A percentile compares a stretch with the other conserved stretches of the same genome.
Conservation (phyloP, 2,113 vertebrate species). For the Emberiza fucata region DNA sequence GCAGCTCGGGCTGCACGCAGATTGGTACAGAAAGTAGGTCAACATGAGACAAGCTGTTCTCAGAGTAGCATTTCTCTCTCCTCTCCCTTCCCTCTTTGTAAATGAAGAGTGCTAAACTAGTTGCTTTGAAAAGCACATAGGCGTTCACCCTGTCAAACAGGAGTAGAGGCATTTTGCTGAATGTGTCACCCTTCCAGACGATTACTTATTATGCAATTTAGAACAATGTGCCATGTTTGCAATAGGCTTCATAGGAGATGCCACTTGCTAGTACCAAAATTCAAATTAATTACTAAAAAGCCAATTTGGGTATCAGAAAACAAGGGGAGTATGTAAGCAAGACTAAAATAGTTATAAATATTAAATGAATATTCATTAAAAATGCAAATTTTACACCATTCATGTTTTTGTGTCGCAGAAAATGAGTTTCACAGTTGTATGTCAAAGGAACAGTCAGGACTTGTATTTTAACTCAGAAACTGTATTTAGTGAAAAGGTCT, state of each 20-base stretch:
- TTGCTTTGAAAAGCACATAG: not conserved
- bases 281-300: conserved; percentile 15
- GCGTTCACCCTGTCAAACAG: not conserved
- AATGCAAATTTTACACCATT: not conserved
- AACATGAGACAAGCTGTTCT: conserved; percentile 65
- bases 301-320: not conserved
- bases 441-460: conserved; percentile 17
- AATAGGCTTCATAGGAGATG: not conserved
- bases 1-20: conserved; percentile 43
- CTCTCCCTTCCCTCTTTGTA: conserved; percentile 40
- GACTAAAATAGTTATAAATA: conserved; percentile 34
- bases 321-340: not conserved
- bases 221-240: not conserved
- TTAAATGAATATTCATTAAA: conserved; percentile 37
- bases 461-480: not conserved
- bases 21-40: conserved; percentile 69
- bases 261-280: not conserved
- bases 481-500: not conserved
- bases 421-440: not conserved
- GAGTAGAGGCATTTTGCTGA: not conserved
- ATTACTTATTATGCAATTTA: not conserved
- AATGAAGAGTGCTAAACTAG: conserved; percentile 33
- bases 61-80: conserved; percentile 29
- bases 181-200: not conserved
- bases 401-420: not conserved